These are phyloP conservation scores for Poeciliopsis prolifica DNA, from an alignment of 2,113 vertebrate genomes.

Conservation along the genomic window DNA sequence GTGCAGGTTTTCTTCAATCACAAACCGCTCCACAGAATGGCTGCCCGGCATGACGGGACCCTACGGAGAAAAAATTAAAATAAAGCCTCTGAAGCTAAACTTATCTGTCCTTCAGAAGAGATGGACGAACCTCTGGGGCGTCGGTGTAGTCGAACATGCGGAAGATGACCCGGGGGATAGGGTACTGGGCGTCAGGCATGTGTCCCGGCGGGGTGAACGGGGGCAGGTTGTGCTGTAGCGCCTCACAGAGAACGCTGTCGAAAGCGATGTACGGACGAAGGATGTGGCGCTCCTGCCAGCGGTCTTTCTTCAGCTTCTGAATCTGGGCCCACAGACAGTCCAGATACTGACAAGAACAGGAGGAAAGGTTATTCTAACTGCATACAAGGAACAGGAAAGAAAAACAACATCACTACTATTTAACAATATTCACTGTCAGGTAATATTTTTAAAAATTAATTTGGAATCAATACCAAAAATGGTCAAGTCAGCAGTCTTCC, in stretches of 20 bases:
- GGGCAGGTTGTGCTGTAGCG: slow-evolving; percentile 97
- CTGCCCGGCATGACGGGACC: slow-evolving; percentile 98
- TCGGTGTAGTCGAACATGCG: slow-evolving; percentile 99
- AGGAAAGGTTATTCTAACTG: neutral
- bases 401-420: too few relatives aligned
- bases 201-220: slow-evolving; percentile 95
- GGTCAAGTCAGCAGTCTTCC: too few relatives aligned
- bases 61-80: slow-evolving; percentile 62
- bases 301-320: slow-evolving; percentile 96
- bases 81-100: neutral
- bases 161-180: slow-evolving; percentile 92
- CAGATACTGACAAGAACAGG: slow-evolving; percentile 84
- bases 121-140: slow-evolving; percentile 85
- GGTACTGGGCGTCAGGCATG: slow-evolving; percentile 89
- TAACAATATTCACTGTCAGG: too few relatives aligned
- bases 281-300: slow-evolving; percentile 97
- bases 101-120: neutral
- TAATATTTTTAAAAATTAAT: too few relatives aligned
- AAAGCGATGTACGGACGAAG: slow-evolving; percentile 96
- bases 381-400: too few relatives aligned
- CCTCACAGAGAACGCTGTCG: slow-evolving; percentile 96
- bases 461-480: too few relatives aligned
- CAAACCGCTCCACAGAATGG: slow-evolving; percentile 95
- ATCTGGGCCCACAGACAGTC: slow-evolving; percentile 99
- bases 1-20: slow-evolving; percentile 97